phyloP scores from a whole-genome alignment of 2,888 invertebrate genomes.

The Ophion costatus region DNA sequence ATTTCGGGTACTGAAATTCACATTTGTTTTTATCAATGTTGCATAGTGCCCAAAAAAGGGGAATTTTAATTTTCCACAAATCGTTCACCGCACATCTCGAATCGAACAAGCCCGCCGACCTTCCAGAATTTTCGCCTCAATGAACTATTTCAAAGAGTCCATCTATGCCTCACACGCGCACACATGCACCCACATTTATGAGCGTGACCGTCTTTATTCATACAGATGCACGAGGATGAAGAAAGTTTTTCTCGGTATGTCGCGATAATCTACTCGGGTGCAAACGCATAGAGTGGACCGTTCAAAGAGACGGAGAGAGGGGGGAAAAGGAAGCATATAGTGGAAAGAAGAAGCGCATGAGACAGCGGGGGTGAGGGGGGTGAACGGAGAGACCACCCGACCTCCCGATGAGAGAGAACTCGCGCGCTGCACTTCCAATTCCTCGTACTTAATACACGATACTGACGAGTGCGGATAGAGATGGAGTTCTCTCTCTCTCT shows the following conservation, averaged over 20 bases:
- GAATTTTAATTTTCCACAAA: background rate
- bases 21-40: too few species aligned
- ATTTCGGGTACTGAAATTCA: too few species aligned
- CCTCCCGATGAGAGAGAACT: slow-evolving; percentile 42
- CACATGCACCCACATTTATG: background rate
- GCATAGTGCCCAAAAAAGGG: background rate
- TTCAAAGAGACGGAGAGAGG: slow-evolving; percentile 21
- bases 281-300: slow-evolving; percentile 33
- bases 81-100: slow-evolving; percentile 25
- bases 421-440: slow-evolving; percentile 63
- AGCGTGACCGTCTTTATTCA: slow-evolving; percentile 4
- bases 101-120: background rate
- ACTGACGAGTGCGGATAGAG: slow-evolving; percentile 48
- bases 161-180: slow-evolving; percentile 17
- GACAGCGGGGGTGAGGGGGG: slow-evolving; percentile 34
- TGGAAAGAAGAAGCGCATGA: slow-evolving; percentile 25
- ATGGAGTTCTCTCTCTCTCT: slow-evolving; percentile 25
- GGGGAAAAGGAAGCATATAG: slow-evolving; percentile 28
- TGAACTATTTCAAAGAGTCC: slow-evolving; percentile 34
- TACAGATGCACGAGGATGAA: slow-evolving; percentile 16
- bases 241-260: slow-evolving; percentile 62
- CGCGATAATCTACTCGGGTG: slow-evolving; percentile 57
- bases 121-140: slow-evolving; percentile 45
- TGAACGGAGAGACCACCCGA: slow-evolving; percentile 62
- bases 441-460: slow-evolving; percentile 66